Evolutionary conservation across 2,888 invertebrate species (phyloP).

Genomic region (Agrotis clavis): DNA sequence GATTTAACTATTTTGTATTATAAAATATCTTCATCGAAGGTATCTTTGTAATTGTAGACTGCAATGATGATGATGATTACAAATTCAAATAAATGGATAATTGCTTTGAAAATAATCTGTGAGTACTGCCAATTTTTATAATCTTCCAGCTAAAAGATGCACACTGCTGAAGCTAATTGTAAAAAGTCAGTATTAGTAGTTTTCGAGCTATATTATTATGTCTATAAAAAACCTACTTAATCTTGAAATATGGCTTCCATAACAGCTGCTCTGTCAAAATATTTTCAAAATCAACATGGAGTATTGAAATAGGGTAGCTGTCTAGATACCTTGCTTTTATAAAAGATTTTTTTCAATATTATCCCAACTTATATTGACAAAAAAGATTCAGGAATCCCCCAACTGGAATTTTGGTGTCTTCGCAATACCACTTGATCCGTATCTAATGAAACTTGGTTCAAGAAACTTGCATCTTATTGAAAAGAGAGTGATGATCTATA

Average conservation of each 20-base stretch:
- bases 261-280: conserved; percentile 14
- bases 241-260: background rate
- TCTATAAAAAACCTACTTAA: too few species aligned
- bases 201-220: background rate
- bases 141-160: background rate
- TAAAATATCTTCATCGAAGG: background rate
- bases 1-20: conserved; percentile 4
- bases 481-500: conserved; percentile 32
- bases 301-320: conserved; percentile 1
- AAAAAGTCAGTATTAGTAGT: background rate
- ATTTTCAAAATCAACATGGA: background rate
- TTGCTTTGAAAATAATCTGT: background rate
- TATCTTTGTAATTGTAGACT: background rate
- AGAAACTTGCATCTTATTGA: conserved; percentile 57
- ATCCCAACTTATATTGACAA: conserved; percentile 27
- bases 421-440: conserved; percentile 55
- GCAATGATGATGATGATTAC: background rate
- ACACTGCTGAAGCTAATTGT: background rate
- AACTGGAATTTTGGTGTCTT: conserved; percentile 44
- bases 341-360: conserved; percentile 23
- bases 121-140: background rate
- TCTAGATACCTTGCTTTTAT: background rate
- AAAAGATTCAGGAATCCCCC: conserved; percentile 28
- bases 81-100: background rate
- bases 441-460: conserved; percentile 60